These are phyloP conservation scores for Ceratina japonica DNA, from an alignment of 1,140 invertebrate species.

Conservation along the genomic window DNA sequence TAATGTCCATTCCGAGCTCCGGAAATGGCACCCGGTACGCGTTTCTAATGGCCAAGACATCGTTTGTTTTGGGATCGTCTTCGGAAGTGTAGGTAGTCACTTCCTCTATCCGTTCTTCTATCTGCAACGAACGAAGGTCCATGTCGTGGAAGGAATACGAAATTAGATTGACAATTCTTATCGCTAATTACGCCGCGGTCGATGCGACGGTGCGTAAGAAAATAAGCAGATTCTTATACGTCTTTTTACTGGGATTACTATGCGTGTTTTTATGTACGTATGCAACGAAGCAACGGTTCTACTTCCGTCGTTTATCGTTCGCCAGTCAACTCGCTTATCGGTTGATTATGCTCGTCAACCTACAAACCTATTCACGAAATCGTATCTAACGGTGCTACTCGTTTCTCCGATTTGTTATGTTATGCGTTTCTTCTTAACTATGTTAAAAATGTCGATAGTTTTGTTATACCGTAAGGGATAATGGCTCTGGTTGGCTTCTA, in stretches of 20 bases:
- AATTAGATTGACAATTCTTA: neutral
- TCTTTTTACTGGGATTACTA: neutral
- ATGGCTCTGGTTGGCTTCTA: slow-evolving; percentile 62
- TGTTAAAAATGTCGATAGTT: neutral
- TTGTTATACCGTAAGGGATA: slow-evolving; percentile 72
- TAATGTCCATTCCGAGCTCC: slow-evolving; percentile 85
- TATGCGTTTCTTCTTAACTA: neutral
- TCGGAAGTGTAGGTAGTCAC: slow-evolving; percentile 75
- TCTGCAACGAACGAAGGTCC: slow-evolving; percentile 69
- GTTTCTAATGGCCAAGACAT: slow-evolving; percentile 67
- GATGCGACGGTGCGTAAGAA: no score
- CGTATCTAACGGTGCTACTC: neutral
- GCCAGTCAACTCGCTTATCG: neutral
- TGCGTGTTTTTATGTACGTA: neutral
- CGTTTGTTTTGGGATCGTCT: slow-evolving; percentile 66
- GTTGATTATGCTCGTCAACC: neutral
- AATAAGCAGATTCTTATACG: no score
- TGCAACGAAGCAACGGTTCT: neutral
- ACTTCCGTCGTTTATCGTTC: slow-evolving; percentile 12
- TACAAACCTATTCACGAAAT: slow-evolving; percentile 13
- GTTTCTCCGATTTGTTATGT: neutral
- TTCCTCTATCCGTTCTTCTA: slow-evolving; percentile 81
- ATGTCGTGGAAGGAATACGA: neutral
- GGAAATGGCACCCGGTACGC: slow-evolving; percentile 83
- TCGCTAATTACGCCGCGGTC: no score